Percentiles rank a stretch among this genome's conserved stretches.
phyloP scores from a whole-genome alignment of 2,888 invertebrate genomes.

The Tupiocoris notatus region DNA sequence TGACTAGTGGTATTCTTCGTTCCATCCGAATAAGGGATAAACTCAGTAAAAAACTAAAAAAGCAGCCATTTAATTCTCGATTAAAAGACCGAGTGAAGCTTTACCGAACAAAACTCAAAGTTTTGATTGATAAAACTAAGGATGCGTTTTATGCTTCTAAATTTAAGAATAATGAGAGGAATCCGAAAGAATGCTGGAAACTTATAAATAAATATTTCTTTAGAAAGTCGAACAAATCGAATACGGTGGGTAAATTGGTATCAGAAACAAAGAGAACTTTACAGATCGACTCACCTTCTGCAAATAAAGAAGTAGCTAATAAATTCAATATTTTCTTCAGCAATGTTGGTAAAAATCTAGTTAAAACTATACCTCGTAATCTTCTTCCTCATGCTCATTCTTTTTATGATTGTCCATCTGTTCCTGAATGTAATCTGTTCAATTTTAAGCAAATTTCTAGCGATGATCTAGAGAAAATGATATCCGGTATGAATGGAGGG shows the following conservation, averaged over 20 bases:
- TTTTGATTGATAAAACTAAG: neutral
- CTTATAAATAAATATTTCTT: neutral
- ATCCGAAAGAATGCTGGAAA: slow-evolving; percentile 4
- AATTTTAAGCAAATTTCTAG: neutral
- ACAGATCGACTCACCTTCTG: neutral
- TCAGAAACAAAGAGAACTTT: neutral
- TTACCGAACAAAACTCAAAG: neutral
- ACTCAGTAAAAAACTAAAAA: slow-evolving; percentile 1
- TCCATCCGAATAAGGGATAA: no score
- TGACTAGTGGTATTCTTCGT: no score
- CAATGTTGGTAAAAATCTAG: neutral
- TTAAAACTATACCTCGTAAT: neutral
- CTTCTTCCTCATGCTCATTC: no score
- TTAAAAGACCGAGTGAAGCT: neutral
- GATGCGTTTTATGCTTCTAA: neutral
- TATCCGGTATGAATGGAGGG: neutral
- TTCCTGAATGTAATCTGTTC: neutral
- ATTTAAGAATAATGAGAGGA: neutral
- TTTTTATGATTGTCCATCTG: no score
- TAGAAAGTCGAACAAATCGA: neutral
- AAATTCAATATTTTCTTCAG: neutral
- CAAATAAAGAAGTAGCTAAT: neutral
- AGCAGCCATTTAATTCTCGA: neutral
- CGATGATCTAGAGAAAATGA: neutral
- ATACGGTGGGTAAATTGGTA: neutral